Base-by-base conservation (phyloP, 2,888 invertebrate genomes). In the Chelonus formosanus region DNA sequence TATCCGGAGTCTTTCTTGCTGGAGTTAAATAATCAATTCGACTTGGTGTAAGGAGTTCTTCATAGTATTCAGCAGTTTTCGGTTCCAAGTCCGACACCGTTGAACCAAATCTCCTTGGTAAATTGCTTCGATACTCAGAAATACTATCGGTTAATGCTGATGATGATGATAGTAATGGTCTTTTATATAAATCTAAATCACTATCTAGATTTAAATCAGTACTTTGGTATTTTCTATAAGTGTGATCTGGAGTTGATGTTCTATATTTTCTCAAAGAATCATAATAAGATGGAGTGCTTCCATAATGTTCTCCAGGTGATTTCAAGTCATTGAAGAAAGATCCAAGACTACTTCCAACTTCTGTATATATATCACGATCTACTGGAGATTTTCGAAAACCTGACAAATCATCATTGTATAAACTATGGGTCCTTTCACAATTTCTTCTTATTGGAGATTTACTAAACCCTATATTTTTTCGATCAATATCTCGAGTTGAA, bases 41-140 rank as follows among this genome's bases (percentile, higher is more conserved):
- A 32, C 67, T 75, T 2, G 83, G 82, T 0, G 82, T 70, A 55
- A 83, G 62, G 5, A 83, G 69, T 43, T 83, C 81, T 68, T 83
- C 82, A 64, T 79, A 83, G 63, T 83, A 83, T 54, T 81, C 79
- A 2, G 80, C 76, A 3, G 78, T 78, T 67, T 80, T 82, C 0
- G 81, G 78, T 35, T 80, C 78, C 0, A 75, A 66, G 54, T 72
- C 74, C 3, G 75, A 70, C 4, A 73, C 67, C 1, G 73, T 76
- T n/a, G 78, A 78, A 3, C 77, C 76, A 44, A 80, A 82, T 50
- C 78, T 80, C 43, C 78, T 73, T 4, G 81, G 78, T 7, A 80
- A 47, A 3, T 73, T 71, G 7, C 72, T 73, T 47, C 73, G 72
- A 3, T 73, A 65, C 5, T 78, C 78, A n/a, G 68, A 40, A 1